Percentiles rank a stretch among this genome's conserved stretches.
Evolutionary conservation across 2,888 invertebrate species (phyloP).

Genomic region (Rosalia funebris): DNA sequence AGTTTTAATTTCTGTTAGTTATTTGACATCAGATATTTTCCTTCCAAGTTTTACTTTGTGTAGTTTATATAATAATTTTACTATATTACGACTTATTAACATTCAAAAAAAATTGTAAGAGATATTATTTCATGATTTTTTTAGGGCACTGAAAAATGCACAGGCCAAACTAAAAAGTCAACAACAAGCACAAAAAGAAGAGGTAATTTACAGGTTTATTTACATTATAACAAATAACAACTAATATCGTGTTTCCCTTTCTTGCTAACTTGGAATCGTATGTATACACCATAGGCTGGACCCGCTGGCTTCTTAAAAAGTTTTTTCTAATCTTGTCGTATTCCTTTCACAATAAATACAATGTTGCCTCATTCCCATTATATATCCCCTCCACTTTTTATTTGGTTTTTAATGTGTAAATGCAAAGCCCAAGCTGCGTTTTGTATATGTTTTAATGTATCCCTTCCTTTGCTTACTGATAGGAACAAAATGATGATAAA

Average conservation of each 20-base stretch:
- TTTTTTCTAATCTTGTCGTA: slow-evolving; percentile 79
- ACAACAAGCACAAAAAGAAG: slow-evolving; percentile 79
- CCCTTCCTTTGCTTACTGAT: slow-evolving; percentile 39
- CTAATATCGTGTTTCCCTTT: slow-evolving; percentile 40
- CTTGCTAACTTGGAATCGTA: slow-evolving; percentile 52
- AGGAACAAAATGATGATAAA: slow-evolving; percentile 32
- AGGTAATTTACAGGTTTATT: slow-evolving; percentile 66
- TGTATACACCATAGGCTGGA: slow-evolving; percentile 74
- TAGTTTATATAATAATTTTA: no score
- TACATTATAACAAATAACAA: slow-evolving; percentile 33
- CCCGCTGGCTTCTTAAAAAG: slow-evolving; percentile 95
- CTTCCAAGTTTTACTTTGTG: no score
- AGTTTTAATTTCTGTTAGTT: no score
- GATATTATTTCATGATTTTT: no score
- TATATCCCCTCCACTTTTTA: slow-evolving; percentile 45
- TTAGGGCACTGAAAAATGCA: slow-evolving; percentile 87
- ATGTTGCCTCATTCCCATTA: slow-evolving; percentile 60
- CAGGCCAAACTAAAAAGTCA: slow-evolving; percentile 90
- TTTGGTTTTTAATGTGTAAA: slow-evolving; percentile 38
- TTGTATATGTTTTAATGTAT: slow-evolving; percentile 36
- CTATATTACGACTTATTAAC: no score
- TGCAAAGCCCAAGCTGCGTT: slow-evolving; percentile 38
- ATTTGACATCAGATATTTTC: no score
- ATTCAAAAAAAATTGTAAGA: no score
- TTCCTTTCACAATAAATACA: slow-evolving; percentile 47